Conservation (phyloP, 2,113 vertebrate species). For the Callocephalon fimbriatum region DNA sequence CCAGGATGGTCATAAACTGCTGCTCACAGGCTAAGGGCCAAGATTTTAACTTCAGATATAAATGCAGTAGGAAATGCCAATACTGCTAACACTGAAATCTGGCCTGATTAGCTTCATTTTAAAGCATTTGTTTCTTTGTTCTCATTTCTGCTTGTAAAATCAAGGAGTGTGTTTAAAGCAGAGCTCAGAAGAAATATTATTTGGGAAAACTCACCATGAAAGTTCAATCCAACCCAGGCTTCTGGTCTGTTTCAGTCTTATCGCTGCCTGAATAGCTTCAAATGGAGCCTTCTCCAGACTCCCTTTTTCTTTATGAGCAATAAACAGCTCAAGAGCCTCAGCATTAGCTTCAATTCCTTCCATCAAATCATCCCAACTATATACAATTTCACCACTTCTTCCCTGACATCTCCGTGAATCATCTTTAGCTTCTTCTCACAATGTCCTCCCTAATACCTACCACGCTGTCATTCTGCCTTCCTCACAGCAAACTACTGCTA, state of each 20-base stretch:
- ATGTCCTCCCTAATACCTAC: neutral
- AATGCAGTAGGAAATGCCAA: constrained; percentile 12
- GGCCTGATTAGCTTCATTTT: neutral
- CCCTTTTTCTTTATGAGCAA: neutral
- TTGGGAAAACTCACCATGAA: neutral
- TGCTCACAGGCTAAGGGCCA: constrained; percentile 43
- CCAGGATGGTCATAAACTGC: constrained; percentile 49
- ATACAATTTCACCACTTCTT: neutral
- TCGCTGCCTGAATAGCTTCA: neutral
- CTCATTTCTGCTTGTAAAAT: constrained; percentile 9
- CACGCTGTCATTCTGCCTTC: neutral
- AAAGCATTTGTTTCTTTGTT: constrained; percentile 10
- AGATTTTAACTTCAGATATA: constrained; percentile 46
- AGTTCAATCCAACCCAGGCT: neutral
- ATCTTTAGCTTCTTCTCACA: neutral
- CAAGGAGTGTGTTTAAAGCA: neutral
- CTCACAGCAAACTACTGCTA: neutral
- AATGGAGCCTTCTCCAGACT: neutral
- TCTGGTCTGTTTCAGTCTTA: neutral
- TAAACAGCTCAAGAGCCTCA: neutral
- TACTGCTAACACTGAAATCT: neutral
- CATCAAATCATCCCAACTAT: neutral
- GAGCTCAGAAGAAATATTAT: neutral
- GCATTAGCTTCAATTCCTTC: neutral
- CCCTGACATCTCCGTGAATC: neutral